Evolutionary conservation across 2,888 invertebrate species (phyloP).

Genomic region (Cantharis lateralis): DNA sequence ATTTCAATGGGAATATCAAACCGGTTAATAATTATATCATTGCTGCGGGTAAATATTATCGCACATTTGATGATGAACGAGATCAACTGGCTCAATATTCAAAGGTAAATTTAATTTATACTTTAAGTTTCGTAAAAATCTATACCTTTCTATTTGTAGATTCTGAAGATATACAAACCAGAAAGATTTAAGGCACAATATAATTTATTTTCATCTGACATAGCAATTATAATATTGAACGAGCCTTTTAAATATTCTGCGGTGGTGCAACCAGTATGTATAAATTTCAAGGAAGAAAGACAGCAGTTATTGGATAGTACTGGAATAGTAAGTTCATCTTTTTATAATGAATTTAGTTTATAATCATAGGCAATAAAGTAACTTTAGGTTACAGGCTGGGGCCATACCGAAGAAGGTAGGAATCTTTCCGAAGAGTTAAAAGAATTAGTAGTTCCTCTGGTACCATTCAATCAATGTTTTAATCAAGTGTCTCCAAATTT

Average conservation of each 20-base stretch:
- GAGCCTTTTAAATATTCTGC: not conserved
- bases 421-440: conserved; percentile 40
- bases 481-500: conserved; percentile 20
- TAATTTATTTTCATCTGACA: not conserved
- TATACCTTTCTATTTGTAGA: not conserved
- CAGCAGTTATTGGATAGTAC: too few relatives aligned
- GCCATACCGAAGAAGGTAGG: conserved; percentile 38
- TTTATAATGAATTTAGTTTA: too few relatives aligned
- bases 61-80: conserved; percentile 37
- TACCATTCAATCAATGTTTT: conserved; percentile 34
- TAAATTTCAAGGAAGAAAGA: not conserved
- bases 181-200: not conserved
- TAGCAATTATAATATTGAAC: not conserved
- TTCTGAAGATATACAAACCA: not conserved
- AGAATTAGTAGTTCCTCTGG: conserved; percentile 33
- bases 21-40: conserved; percentile 33
- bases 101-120: not conserved
- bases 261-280: not conserved
- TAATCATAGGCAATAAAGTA: too few relatives aligned
- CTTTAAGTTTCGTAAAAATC: not conserved
- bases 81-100: conserved; percentile 31
- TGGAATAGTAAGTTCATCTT: not conserved
- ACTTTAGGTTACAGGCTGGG: conserved; percentile 48
- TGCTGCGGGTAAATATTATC: conserved; percentile 47
- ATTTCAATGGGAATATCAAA: conserved; percentile 23